Conservation (phyloP, 2,113 vertebrate species). For the Phoxinus phoxinus region DNA sequence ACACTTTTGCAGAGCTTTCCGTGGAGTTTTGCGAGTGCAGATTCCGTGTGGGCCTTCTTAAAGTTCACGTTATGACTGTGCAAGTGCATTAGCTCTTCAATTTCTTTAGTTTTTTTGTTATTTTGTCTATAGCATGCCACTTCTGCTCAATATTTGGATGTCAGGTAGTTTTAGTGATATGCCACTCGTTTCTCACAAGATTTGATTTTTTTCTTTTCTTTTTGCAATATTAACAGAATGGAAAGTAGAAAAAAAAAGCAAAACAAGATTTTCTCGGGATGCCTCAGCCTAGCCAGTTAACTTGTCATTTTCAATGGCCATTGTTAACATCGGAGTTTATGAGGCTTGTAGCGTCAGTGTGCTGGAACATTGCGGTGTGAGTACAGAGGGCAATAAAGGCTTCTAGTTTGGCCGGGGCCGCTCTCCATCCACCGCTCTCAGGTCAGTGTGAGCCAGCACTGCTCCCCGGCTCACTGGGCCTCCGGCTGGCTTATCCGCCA, state of each 20-base stretch:
- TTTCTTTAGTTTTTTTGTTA: slow-evolving; percentile 14
- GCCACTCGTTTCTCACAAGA: slow-evolving; percentile 1
- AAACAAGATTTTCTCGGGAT: slow-evolving; percentile 30
- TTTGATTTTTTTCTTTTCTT: slow-evolving; percentile 37
- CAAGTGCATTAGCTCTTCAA: slow-evolving; percentile 33
- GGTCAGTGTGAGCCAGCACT: slow-evolving; percentile 58
- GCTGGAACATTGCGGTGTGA: slow-evolving; percentile 16
- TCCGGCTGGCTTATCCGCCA: slow-evolving; percentile 59
- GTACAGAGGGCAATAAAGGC: slow-evolving; percentile 50
- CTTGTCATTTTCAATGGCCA: slow-evolving; percentile 48
- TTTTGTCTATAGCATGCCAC: slow-evolving; percentile 29
- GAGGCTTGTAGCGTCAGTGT: slow-evolving; percentile 41
- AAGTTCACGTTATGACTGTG: slow-evolving; percentile 25
- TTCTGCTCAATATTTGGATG: slow-evolving; percentile 51
- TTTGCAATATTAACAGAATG: slow-evolving; percentile 49
- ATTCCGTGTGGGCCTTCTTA: slow-evolving; percentile 2
- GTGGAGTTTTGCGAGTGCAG: neutral
- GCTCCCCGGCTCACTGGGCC: slow-evolving; percentile 56
- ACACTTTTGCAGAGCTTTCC: neutral
- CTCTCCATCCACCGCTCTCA: slow-evolving; percentile 58
- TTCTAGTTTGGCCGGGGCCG: slow-evolving; percentile 48
- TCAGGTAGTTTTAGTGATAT: slow-evolving; percentile 28
- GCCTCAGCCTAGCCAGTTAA: slow-evolving; percentile 54
- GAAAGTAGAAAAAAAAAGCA: slow-evolving; percentile 41
- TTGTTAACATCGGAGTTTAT: slow-evolving; percentile 65